phyloP scores from a whole-genome alignment of 1,140 invertebrate genomes.

The Probaryconus sp. region DNA sequence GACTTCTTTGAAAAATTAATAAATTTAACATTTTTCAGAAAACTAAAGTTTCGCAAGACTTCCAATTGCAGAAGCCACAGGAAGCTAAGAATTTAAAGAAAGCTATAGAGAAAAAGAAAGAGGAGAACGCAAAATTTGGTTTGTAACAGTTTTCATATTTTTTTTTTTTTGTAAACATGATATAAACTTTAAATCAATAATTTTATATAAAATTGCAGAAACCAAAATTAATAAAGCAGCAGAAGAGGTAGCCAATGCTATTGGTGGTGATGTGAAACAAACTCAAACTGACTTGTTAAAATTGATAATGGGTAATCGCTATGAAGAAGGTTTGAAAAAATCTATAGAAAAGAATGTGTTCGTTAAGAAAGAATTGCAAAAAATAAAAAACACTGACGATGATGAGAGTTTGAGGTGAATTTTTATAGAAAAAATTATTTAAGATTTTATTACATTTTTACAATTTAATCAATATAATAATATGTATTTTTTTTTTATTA shows the following conservation, averaged over 20 bases:
- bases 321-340: constrained; percentile 52
- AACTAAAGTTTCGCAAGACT: too few species aligned
- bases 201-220: constrained; percentile 63
- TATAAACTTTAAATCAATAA: constrained; percentile 8
- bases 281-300: constrained; percentile 81
- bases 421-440: too few species aligned
- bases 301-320: constrained; percentile 1
- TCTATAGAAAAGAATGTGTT: too few species aligned
- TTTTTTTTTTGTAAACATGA: constrained; percentile 10
- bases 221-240: constrained; percentile 80
- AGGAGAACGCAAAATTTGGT: background rate
- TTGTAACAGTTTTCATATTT: background rate
- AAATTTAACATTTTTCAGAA: too few species aligned
- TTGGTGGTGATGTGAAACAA: constrained; percentile 83
- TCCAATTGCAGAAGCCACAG: too few species aligned
- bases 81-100: background rate
- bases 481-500: too few species aligned
- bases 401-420: too few species aligned
- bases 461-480: too few species aligned
- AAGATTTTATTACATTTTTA: too few species aligned
- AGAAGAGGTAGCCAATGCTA: constrained; percentile 81
- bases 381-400: too few species aligned
- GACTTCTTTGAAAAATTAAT: too few species aligned
- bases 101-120: background rate
- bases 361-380: too few species aligned